Evolutionary conservation across 2,113 vertebrate species (phyloP), one percentile per base, ranked within the genome.

Genomic region (Stomatorhinus ivindoensis): DNA sequence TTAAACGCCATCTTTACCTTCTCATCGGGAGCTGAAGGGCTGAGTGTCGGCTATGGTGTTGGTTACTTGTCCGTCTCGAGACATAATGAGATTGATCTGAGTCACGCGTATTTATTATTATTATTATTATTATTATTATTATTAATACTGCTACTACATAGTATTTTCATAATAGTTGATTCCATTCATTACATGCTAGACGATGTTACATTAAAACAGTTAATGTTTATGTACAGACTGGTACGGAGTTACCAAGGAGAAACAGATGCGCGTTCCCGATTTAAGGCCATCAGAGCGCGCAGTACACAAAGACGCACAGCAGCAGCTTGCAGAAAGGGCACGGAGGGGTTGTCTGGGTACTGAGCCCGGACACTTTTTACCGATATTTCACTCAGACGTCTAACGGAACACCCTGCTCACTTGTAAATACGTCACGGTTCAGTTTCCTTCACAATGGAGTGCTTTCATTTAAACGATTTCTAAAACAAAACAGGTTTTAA

Each of bases 401-500:
- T 31, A 19, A 50, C 94, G 95, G 95, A 96, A 96, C 95, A 96
- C 95, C 95, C 92, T 95, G 95, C 95, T 95, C 93, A 95, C 94
- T 94, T 95, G 94, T 92, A 89, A 91, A 31, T 93, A 94, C 93
- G 90, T 94, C 92, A 94, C 92, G 91, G 88, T 91, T 93, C 93
- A 91, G 90, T 93, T 91, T 92, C 90, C 86, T 91, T 92, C 90
- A 91, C 94, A 96, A 95, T 95, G 93, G 93, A 94, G 95, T 95
- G 95, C 94, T 95, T 95, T 92, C 90, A 88, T 91, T 91, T 92
- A 86, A 87, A 90, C 89, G 89, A 92, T 90, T 95, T 94, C 92
- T 87, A 90, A 91, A 92, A 91, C 92, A 89, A 88, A 92, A 92
- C 91, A 92, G 87, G 87, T 86, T 93, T 92, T 92, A 93, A 88